A percentile compares a stretch with the other conserved stretches of the same genome.
phyloP scores from a whole-genome alignment of 2,888 invertebrate genomes.

The Cactoblastis cactorum region DNA sequence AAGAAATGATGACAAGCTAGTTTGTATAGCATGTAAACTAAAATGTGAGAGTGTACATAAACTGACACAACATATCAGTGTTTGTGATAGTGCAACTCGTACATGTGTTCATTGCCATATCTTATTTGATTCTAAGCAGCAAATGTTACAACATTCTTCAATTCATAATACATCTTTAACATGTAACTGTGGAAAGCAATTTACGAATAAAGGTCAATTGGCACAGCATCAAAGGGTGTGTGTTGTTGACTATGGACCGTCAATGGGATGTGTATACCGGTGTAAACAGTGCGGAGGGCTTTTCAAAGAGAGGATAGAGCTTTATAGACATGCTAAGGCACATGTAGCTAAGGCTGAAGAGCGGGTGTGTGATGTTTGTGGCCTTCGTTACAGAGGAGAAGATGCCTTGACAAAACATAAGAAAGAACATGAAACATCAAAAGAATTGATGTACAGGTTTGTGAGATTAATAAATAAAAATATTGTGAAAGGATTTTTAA shows the following conservation, averaged over 20 bases:
- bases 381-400: conserved; percentile 47
- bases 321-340: conserved; percentile 60
- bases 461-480: not conserved
- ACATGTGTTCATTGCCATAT: conserved; percentile 59
- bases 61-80: conserved; percentile 57
- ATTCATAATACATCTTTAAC: conserved; percentile 42
- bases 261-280: conserved; percentile 49
- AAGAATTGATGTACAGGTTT: conserved; percentile 4
- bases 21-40: conserved; percentile 62
- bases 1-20: conserved; percentile 34
- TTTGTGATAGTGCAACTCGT: conserved; percentile 55
- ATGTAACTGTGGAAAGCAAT: conserved; percentile 56
- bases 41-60: conserved; percentile 52
- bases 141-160: conserved; percentile 57
- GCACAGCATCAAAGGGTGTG: conserved; percentile 53
- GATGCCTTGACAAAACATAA: conserved; percentile 53
- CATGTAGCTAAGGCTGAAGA: conserved; percentile 54
- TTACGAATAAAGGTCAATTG: conserved; percentile 45
- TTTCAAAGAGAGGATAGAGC: conserved; percentile 52
- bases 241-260: conserved; percentile 44
- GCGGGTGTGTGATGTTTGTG: conserved; percentile 59
- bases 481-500: too few species aligned
- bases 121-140: conserved; percentile 59
- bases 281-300: conserved; percentile 63
- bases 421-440: conserved; percentile 42